phyloP scores from a whole-genome alignment of 2,113 vertebrate species.

The Pteropus alecto region DNA sequence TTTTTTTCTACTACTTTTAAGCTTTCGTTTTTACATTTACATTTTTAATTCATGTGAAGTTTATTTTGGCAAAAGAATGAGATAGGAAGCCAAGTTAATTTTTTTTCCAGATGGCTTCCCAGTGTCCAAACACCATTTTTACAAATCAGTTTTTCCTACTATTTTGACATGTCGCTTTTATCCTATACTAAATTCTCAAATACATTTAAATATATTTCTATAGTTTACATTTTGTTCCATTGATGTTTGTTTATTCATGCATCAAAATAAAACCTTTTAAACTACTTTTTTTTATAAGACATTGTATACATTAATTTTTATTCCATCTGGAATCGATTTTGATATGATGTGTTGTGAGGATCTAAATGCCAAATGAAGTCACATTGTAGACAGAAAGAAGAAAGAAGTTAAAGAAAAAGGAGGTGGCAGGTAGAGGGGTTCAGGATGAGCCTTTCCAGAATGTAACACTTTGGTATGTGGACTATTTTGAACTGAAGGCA shows the following conservation, averaged over 20 bases:
- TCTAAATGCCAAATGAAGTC: not conserved
- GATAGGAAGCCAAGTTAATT: not conserved
- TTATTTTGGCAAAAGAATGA: conserved; percentile 40
- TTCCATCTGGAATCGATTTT: conserved; percentile 6
- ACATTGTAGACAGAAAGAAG: not conserved
- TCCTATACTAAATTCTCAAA: conserved; percentile 4
- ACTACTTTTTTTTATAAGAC: not conserved
- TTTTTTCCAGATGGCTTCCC: conserved; percentile 57
- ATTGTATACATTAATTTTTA: not conserved
- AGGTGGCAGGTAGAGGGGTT: not conserved
- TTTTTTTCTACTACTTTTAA: not conserved
- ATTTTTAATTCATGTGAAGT: conserved; percentile 3
- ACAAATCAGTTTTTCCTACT: not conserved
- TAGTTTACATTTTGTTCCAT: not conserved
- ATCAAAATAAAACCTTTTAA: not conserved
- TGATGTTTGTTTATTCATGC: conserved; percentile 33
- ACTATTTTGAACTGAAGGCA: not conserved
- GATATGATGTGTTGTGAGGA: not conserved
- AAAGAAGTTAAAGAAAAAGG: not conserved
- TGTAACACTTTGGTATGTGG: not conserved
- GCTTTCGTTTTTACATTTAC: conserved; percentile 24
- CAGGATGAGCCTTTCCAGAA: not conserved
- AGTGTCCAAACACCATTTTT: not conserved
- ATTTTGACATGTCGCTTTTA: conserved; percentile 2
- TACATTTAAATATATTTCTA: not conserved